These are phyloP conservation scores for Avahi laniger DNA, from an alignment of 2,797 vertebrate genomes.

Conservation along the genomic window DNA sequence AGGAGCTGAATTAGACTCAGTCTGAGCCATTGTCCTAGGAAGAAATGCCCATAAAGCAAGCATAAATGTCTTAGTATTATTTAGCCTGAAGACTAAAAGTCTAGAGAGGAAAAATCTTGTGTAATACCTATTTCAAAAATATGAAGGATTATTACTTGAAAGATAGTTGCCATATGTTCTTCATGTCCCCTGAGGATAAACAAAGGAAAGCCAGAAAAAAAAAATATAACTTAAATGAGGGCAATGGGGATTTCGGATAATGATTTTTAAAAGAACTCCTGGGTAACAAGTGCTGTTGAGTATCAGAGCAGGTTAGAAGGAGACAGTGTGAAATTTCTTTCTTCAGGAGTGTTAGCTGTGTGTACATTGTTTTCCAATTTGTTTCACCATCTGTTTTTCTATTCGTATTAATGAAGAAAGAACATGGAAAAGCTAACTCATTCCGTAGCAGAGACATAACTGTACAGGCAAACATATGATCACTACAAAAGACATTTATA, in stretches of 20 bases:
- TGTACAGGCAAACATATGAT: not conserved
- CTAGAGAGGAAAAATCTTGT: not conserved
- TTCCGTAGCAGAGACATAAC: not conserved
- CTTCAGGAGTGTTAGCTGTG: not conserved
- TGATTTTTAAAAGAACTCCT: conserved; percentile 34
- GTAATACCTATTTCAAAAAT: conserved; percentile 39
- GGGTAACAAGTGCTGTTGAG: not conserved
- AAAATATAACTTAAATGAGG: conserved; percentile 19
- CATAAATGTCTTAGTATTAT: not conserved
- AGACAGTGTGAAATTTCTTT: conserved; percentile 31
- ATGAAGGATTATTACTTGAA: conserved; percentile 50
- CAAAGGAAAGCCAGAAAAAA: conserved; percentile 15
- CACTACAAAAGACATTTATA: not conserved
- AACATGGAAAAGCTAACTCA: not conserved
- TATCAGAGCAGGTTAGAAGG: conserved; percentile 39
- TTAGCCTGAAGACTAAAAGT: conserved; percentile 11
- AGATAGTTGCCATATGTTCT: conserved; percentile 43
- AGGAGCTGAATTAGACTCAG: not conserved
- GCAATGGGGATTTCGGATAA: conserved; percentile 8
- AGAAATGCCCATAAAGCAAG: not conserved
- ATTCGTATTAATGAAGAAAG: conserved; percentile 9
- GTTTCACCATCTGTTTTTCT: conserved; percentile 19
- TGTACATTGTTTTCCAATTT: conserved; percentile 1
- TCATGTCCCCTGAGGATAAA: conserved; percentile 36
- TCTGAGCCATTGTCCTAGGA: not conserved